Evolutionary conservation across 2,113 vertebrate species (phyloP).

Genomic region (Gracilinanus agilis): DNA sequence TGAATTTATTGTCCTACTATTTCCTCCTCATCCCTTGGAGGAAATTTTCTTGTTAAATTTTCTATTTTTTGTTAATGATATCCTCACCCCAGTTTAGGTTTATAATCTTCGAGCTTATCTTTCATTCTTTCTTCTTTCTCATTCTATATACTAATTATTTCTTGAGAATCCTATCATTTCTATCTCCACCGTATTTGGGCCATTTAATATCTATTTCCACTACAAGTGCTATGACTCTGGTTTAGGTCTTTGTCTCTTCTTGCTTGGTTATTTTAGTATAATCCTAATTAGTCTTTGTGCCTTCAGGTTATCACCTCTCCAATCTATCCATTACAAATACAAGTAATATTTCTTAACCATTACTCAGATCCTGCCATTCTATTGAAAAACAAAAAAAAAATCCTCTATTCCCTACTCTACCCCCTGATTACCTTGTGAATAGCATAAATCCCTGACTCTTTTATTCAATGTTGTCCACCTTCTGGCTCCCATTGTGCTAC

Average conservation of each 20-base stretch:
- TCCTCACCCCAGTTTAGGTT: background rate
- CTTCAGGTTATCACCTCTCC: background rate
- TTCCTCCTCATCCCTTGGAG: background rate
- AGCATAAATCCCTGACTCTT: background rate
- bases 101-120: background rate
- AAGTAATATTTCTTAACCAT: background rate
- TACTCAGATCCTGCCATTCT: background rate
- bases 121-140: background rate
- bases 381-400: background rate
- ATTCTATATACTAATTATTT: background rate
- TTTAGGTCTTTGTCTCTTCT: background rate
- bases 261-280: background rate
- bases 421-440: background rate
- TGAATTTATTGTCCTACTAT: background rate
- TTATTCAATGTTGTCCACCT: background rate
- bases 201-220: background rate
- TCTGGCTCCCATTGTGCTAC: background rate
- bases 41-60: background rate
- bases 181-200: background rate
- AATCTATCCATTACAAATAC: background rate
- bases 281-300: background rate
- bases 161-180: background rate
- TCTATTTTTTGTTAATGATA: background rate
- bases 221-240: background rate
- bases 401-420: background rate